Percentiles rank a stretch among this genome's conserved stretches.
These are phyloP conservation scores for Coccyzus lansbergi DNA, from an alignment of 2,797 vertebrate species.

Conservation along the genomic window DNA sequence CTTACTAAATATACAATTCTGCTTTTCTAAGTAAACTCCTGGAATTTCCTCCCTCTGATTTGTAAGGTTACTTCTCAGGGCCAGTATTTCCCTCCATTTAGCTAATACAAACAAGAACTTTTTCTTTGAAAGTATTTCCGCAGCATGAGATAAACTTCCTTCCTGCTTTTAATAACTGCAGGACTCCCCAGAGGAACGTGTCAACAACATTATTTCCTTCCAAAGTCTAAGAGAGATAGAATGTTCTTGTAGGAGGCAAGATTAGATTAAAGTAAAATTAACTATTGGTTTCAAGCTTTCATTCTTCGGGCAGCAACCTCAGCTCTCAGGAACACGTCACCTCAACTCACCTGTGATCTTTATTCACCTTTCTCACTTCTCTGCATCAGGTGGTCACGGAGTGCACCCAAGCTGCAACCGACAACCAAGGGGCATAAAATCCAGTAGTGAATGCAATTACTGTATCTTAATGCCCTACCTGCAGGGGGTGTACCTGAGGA, in stretches of 20 bases:
- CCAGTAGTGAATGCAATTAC: background rate
- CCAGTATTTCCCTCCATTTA: slow-evolving; percentile 52
- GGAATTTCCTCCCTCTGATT: slow-evolving; percentile 55
- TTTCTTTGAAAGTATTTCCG: slow-evolving; percentile 46
- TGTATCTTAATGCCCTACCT: background rate
- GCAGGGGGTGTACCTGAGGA: background rate
- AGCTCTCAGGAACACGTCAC: background rate
- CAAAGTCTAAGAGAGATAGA: background rate
- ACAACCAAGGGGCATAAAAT: background rate
- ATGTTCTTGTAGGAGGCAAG: background rate
- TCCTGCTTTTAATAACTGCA: slow-evolving; percentile 54
- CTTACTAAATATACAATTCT: background rate
- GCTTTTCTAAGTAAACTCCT: slow-evolving; percentile 15
- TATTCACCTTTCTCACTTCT: background rate
- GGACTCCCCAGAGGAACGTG: background rate
- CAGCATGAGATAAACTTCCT: slow-evolving; percentile 53
- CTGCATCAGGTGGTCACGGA: background rate
- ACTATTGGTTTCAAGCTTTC: background rate
- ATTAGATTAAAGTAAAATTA: slow-evolving; percentile 31
- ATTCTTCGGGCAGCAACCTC: background rate
- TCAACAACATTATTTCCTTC: slow-evolving; percentile 44
- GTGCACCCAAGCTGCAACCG: background rate
- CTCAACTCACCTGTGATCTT: background rate
- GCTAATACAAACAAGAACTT: slow-evolving; percentile 49
- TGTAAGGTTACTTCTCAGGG: background rate